Evolutionary conservation across 2,888 invertebrate genomes (phyloP).

Genomic region (Anagyrus pseudococci): DNA sequence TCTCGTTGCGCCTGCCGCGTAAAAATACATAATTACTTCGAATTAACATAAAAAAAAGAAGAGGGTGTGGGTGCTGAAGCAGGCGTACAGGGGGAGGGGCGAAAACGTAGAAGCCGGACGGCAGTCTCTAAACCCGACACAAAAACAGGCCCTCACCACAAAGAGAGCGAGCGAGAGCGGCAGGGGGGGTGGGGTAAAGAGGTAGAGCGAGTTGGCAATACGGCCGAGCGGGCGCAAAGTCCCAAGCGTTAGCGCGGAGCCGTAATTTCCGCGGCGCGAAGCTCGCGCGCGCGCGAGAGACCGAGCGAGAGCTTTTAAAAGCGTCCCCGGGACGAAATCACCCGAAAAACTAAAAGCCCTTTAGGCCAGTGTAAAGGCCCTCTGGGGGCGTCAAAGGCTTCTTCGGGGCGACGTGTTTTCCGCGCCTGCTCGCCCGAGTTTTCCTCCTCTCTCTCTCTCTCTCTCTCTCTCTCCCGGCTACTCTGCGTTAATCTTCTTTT

Average conservation of each 20-base stretch:
- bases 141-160: no score
- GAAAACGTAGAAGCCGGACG: no score
- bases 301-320: slow-evolving; percentile 23
- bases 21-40: no score
- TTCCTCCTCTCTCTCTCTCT: no score
- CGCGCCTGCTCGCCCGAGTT: slow-evolving; percentile 3
- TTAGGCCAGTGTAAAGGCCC: background rate
- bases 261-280: slow-evolving; percentile 15
- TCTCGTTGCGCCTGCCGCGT: no score
- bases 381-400: slow-evolving; percentile 7
- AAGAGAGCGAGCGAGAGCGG: no score
- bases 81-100: no score
- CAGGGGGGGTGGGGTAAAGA: no score
- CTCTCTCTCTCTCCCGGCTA: background rate
- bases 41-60: no score
- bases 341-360: slow-evolving; percentile 29
- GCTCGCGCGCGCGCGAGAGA: background rate
- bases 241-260: background rate
- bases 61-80: no score
- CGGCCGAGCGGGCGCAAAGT: background rate
- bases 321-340: slow-evolving; percentile 19
- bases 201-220: no score
- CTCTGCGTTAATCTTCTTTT: slow-evolving; percentile 13
- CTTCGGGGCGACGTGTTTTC: background rate
- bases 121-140: no score